phyloP scores from a whole-genome alignment of 1,140 invertebrate species.

The Streblospio benedicti region DNA sequence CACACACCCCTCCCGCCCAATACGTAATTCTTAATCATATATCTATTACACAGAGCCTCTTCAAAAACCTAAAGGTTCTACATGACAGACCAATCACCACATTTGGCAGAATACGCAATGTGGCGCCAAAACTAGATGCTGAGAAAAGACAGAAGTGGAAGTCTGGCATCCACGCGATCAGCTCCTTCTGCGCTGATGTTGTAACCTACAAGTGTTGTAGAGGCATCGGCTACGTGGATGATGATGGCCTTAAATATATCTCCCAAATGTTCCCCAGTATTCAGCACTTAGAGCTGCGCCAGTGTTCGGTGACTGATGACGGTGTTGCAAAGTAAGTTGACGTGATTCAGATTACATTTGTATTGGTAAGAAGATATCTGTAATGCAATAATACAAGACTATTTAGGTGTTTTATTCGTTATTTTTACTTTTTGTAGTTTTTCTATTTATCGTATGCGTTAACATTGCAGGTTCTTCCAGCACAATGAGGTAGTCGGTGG shows the following conservation, averaged over 20 bases:
- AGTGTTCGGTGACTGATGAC: conserved; percentile 7
- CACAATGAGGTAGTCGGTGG: background rate
- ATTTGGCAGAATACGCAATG: background rate
- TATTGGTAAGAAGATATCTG: too few relatives aligned
- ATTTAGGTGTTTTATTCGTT: too few relatives aligned
- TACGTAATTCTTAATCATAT: too few relatives aligned
- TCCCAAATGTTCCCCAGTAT: conserved; percentile 4
- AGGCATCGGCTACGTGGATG: conserved; percentile 9
- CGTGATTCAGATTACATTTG: too few relatives aligned
- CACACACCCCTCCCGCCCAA: too few relatives aligned
- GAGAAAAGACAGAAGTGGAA: conserved; percentile 9
- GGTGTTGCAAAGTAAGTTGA: conserved; percentile 5
- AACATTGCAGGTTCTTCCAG: too few relatives aligned
- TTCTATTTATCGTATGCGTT: too few relatives aligned
- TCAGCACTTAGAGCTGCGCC: background rate
- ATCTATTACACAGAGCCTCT: too few relatives aligned
- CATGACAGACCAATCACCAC: conserved; percentile 1
- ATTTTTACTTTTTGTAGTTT: too few relatives aligned
- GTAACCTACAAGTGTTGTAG: conserved; percentile 6
- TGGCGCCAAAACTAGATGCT: background rate
- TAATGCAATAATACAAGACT: too few relatives aligned
- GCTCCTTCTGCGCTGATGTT: conserved; percentile 6
- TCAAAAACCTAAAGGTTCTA: conserved; percentile 9
- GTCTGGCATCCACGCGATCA: conserved; percentile 6
- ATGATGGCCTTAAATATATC: background rate